Evolutionary conservation across 2,888 invertebrate species (phyloP).

Genomic region (Eueremaeus valkanovi): DNA sequence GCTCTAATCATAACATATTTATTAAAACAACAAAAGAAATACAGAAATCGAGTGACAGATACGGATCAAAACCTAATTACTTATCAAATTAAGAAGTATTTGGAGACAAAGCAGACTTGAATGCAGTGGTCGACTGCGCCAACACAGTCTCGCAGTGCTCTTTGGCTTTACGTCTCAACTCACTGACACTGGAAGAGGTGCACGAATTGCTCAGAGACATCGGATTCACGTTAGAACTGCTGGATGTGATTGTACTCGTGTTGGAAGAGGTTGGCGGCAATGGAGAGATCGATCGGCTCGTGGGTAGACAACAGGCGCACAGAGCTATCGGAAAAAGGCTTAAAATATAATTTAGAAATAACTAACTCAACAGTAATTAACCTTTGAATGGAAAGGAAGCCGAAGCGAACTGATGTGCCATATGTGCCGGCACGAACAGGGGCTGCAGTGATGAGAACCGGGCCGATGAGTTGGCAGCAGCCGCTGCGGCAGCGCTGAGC

Average conservation of each 20-base stretch:
- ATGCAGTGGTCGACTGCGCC: constrained; percentile 50
- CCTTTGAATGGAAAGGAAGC: constrained; percentile 80
- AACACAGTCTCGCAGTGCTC: constrained; percentile 86
- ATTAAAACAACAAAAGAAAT: constrained; percentile 15
- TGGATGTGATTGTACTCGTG: constrained; percentile 28
- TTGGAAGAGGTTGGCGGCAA: constrained; percentile 3
- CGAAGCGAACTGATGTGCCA: constrained; percentile 62
- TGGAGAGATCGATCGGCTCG: constrained; percentile 15
- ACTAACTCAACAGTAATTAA: constrained; percentile 52
- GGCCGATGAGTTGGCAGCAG: neutral
- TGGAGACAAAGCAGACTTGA: neutral
- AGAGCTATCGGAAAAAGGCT: constrained; percentile 60
- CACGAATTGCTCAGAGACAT: constrained; percentile 18
- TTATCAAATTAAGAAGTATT: constrained; percentile 14
- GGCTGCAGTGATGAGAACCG: constrained; percentile 17
- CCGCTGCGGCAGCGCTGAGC: constrained; percentile 1
- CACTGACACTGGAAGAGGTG: constrained; percentile 76
- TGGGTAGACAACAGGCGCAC: constrained; percentile 65
- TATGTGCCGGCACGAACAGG: constrained; percentile 8
- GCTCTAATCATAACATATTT: neutral
- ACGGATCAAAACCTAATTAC: constrained; percentile 2
- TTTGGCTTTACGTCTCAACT: constrained; percentile 84
- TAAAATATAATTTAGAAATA: neutral
- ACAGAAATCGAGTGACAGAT: constrained; percentile 8
- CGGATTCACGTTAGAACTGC: constrained; percentile 26